These are phyloP conservation scores for Vulpes ferrilata DNA, from an alignment of 2,113 vertebrate genomes.

Conservation along the genomic window DNA sequence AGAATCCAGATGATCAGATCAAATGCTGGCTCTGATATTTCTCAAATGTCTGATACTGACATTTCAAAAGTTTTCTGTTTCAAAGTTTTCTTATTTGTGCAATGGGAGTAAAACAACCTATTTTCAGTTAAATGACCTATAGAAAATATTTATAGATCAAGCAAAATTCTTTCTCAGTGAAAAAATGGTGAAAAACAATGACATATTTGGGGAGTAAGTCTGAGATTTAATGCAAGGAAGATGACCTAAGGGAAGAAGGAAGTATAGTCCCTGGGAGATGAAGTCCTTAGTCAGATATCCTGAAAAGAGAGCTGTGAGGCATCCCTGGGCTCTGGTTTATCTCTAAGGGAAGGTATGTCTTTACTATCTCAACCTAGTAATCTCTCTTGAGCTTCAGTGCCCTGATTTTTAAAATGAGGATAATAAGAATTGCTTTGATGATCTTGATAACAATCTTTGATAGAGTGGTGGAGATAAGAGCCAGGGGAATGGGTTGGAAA, in stretches of 20 bases:
- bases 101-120: not conserved
- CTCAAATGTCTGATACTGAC: not conserved
- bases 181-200: conserved; percentile 34
- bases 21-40: not conserved
- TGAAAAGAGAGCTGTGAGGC: not conserved
- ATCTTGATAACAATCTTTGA: conserved; percentile 33
- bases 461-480: not conserved
- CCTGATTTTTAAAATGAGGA: conserved; percentile 29
- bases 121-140: not conserved
- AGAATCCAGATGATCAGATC: not conserved
- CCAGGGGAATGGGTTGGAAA: not conserved
- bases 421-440: conserved; percentile 25
- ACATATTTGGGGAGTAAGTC: not conserved
- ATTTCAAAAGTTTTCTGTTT: not conserved
- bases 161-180: not conserved
- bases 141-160: not conserved
- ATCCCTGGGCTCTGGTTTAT: not conserved
- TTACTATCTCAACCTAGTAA: conserved; percentile 7
- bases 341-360: conserved; percentile 17
- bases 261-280: not conserved
- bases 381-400: conserved; percentile 35
- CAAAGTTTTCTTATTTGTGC: not conserved
- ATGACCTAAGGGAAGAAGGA: not conserved
- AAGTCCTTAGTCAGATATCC: conserved; percentile 5
- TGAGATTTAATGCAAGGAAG: not conserved